Base-by-base conservation (phyloP, 2,888 invertebrate species). In the Amblyjoppa proteus region DNA sequence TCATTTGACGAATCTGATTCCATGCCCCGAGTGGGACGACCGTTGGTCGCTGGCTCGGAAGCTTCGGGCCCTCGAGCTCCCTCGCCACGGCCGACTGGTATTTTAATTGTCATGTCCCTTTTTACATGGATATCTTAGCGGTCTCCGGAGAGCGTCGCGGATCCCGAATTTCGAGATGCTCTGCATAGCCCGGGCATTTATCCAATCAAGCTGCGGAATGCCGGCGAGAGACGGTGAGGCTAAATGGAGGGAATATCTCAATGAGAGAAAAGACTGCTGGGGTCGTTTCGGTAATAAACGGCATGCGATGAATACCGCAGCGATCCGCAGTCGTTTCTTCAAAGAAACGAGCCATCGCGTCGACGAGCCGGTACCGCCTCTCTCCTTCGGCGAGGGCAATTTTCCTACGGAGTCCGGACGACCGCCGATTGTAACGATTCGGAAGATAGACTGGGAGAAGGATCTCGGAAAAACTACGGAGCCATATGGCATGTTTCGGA, bases 41-140 rank as follows among this genome's bases (percentile, higher is more conserved):
- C 13, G 28, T 53, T 16, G 13, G 49, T 71, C 58, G 38, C 58
- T 13, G 45, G 45, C 45, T 38, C 41, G 58, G 70, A 49, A 56
- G 66, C 71, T 80, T 45, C 49, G 70, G 64, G 70, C 70, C 70
- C 64, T 61, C 69, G 1, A 9, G 61, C 16, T 13, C 28, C 31
- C 25, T 13, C 61, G 3, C 61, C 0, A 31, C 61, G 16, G 31
- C 31, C 31, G 61, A 16, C 81, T 78, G 86, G 86, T 86, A 86
- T 86, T 86, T 86, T 86, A 86, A 86, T 86, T 86, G 81, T 86
- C 86, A 86, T 86, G 86, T 86, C 81, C 83, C 86, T 86, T 86
- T 86, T 86, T 86, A 75, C 78, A 78, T 68, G 74, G 68, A 83
- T 61, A 69, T 68, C 69, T 61, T n/a, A 9, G 58, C 58, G 58